A percentile compares a stretch with the other conserved stretches of the same genome.
Conservation (phyloP, 2,888 invertebrate genomes). For the Exocentrus adspersus region DNA sequence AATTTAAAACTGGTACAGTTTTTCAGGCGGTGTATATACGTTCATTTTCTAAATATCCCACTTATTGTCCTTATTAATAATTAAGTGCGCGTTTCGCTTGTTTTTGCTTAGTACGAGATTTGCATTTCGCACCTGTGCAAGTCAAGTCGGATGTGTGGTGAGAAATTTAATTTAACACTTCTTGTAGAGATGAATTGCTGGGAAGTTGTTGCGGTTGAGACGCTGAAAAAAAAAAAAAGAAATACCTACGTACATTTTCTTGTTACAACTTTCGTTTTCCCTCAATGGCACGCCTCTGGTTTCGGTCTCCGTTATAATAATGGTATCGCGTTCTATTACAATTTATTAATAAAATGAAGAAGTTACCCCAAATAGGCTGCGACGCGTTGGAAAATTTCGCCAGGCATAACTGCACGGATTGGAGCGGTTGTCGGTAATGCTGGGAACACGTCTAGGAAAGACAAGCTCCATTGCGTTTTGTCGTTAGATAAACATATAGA, state of each 20-base stretch:
- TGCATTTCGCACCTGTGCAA: no score
- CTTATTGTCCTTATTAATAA: slow-evolving; percentile 2
- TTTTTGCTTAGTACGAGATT: no score
- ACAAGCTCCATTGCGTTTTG: slow-evolving; percentile 17
- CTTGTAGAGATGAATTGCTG: no score
- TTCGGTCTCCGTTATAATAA: slow-evolving; percentile 12
- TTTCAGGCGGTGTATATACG: not conserved
- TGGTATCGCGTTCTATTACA: not conserved
- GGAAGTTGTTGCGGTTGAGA: no score
- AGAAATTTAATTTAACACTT: no score
- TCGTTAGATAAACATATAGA: not conserved
- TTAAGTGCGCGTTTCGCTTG: not conserved
- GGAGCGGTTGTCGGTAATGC: slow-evolving; percentile 15
- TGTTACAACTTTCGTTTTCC: no score
- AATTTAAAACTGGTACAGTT: slow-evolving; percentile 15
- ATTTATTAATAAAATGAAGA: slow-evolving; percentile 9
- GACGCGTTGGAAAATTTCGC: not conserved
- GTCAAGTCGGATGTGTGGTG: no score
- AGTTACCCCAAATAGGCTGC: not conserved
- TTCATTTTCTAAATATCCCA: slow-evolving; percentile 6
- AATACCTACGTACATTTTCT: no score
- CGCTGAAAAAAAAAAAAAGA: no score
- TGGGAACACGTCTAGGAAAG: slow-evolving; percentile 15
- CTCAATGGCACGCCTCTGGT: no score
- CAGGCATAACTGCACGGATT: slow-evolving; percentile 15